Conservation (phyloP, 2,113 vertebrate genomes). For the Engraulis encrasicolus region DNA sequence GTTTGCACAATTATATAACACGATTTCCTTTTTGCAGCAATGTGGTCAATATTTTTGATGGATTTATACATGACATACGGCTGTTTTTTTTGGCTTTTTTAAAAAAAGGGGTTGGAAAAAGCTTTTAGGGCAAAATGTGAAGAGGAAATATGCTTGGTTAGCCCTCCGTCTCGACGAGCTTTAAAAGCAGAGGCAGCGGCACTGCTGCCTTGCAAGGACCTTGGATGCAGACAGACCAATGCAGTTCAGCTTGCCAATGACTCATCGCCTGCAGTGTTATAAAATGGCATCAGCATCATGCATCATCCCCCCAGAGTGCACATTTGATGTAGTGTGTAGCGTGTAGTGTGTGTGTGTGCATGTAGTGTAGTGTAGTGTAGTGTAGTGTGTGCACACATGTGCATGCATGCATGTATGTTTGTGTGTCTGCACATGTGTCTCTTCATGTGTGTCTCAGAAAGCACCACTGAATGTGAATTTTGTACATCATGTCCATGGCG, state of each 20-base stretch:
- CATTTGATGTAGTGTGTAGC: conserved; percentile 14
- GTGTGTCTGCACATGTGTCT: background rate
- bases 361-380: too few relatives aligned
- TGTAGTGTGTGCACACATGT: background rate
- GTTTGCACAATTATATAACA: background rate
- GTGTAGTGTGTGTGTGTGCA: too few relatives aligned
- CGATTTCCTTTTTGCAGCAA: background rate
- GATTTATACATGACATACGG: background rate
- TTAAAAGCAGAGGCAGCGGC: background rate
- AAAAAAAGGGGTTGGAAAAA: background rate
- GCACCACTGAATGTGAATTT: background rate
- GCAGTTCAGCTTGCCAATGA: conserved; percentile 58
- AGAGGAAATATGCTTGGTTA: background rate
- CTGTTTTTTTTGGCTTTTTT: background rate
- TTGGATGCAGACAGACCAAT: background rate
- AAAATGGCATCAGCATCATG: conserved; percentile 53
- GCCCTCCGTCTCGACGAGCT: background rate
- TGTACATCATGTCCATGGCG: background rate
- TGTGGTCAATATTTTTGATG: background rate
- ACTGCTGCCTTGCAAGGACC: background rate
- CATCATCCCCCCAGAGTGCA: background rate
- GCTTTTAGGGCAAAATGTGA: background rate
- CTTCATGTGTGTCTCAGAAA: conserved; percentile 15
- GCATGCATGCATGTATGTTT: too few relatives aligned
- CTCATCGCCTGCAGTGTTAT: conserved; percentile 60